These are phyloP conservation scores for Gerris buenoi DNA, from an alignment of 1,140 invertebrate species.

Conservation along the genomic window DNA sequence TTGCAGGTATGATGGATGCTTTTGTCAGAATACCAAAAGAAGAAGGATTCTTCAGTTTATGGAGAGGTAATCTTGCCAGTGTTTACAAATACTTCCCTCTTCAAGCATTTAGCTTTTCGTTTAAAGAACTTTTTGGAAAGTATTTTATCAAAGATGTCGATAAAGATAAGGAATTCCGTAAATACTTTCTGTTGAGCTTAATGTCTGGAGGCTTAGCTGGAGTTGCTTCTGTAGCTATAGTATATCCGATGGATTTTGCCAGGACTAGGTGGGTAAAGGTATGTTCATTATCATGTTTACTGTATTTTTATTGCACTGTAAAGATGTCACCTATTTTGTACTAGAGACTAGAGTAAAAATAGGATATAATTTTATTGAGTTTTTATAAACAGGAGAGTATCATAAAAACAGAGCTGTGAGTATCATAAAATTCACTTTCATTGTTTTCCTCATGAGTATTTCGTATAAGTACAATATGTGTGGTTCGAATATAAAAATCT, in stretches of 20 bases:
- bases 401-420: too few species aligned
- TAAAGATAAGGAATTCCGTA: constrained; percentile 74
- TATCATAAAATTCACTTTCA: too few species aligned
- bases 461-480: too few species aligned
- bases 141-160: constrained; percentile 69
- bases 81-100: constrained; percentile 88
- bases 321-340: too few species aligned
- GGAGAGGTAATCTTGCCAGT: constrained; percentile 90
- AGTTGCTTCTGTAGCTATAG: constrained; percentile 81
- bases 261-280: constrained; percentile 53
- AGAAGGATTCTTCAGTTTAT: constrained; percentile 75
- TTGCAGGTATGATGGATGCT: constrained; percentile 64
- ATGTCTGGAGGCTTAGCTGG: constrained; percentile 87
- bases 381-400: too few species aligned
- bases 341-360: too few species aligned
- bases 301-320: too few species aligned
- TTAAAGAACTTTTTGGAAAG: constrained; percentile 81
- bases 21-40: constrained; percentile 76
- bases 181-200: constrained; percentile 72
- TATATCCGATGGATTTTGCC: constrained; percentile 90
- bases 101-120: constrained; percentile 89
- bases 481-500: too few species aligned
- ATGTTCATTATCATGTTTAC: too few species aligned
- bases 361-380: too few species aligned
- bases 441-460: too few species aligned